Evolutionary conservation across 1,140 invertebrate genomes (phyloP), one percentile per base, ranked within the genome.

Genomic region (Pararge aegeria): DNA sequence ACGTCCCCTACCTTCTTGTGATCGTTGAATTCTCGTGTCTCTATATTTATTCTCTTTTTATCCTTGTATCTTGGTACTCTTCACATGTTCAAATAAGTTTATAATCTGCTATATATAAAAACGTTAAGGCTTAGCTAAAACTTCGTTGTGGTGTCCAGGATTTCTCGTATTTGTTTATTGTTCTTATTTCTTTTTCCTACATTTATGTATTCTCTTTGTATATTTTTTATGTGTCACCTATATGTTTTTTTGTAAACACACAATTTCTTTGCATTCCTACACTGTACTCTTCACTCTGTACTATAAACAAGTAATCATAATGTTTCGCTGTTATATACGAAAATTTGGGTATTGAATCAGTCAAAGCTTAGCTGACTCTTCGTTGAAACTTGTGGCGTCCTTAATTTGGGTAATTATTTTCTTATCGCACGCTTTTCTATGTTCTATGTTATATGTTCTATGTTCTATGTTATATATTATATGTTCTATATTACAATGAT

Each of bases 361-460:
- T 40, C 13, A 52, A 30, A 49, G 51, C 15, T 53, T 54, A 40
- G 40, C 46, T 59, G 55, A 27, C 38, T 46, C 60, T 63, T 48
- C 52, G 54, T 68, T 60, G n/a, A n/a, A n/a, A n/a, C n/a, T n/a
- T n/a, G 66, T 61, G 58, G 27, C 24, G 37, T 61, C 57, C 7
- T 50, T 40, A 20, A 49, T 55, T 56, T 29, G 44, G 59, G 57
- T 76, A 68, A 61, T 73, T 61, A 69, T 66, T 24, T 24, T 2
- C 3, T 68, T 75, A 70, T 84, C 81, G 81, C 83, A 83, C 84
- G 81, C 55, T 71, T 73, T 80, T 58, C 70, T 71, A 72, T 71
- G 73, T 71, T n/a, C n/a, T n/a, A n/a, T n/a, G n/a, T n/a, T 61
- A 61, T 61, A 61, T 64, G 64, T 63, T 48, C 50, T 64, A 52